Evolutionary conservation across 2,797 vertebrate species (phyloP).

Genomic region (Lutjanus campechanus): DNA sequence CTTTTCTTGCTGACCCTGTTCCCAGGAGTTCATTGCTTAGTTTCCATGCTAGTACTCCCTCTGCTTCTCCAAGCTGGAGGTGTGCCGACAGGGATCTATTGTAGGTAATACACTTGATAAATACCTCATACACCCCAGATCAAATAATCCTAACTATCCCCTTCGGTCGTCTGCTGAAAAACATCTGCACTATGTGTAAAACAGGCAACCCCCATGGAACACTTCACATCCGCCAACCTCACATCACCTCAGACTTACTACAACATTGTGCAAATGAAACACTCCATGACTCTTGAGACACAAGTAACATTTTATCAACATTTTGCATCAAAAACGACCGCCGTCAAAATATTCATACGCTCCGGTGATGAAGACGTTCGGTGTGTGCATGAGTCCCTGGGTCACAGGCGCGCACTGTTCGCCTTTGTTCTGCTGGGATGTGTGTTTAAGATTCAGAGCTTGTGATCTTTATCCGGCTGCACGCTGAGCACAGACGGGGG

Average conservation of each 20-base stretch:
- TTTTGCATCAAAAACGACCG: slow-evolving; percentile 18
- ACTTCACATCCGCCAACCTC: slow-evolving; percentile 10
- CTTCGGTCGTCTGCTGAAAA: background rate
- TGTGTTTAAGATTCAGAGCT: slow-evolving; percentile 75
- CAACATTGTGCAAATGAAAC: slow-evolving; percentile 33
- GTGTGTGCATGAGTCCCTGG: slow-evolving; percentile 13
- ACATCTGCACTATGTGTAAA: background rate
- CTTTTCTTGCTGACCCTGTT: too few relatives aligned
- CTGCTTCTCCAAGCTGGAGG: too few relatives aligned
- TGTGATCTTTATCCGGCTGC: slow-evolving; percentile 74
- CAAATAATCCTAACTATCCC: too few relatives aligned
- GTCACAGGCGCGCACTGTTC: slow-evolving; percentile 42
- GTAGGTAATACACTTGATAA: too few relatives aligned
- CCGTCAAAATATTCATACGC: slow-evolving; percentile 25
- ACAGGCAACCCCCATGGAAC: slow-evolving; percentile 16
- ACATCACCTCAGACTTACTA: slow-evolving; percentile 9
- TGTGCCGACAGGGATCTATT: too few relatives aligned
- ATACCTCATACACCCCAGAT: too few relatives aligned
- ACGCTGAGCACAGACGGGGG: slow-evolving; percentile 53
- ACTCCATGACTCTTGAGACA: background rate
- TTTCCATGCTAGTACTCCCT: too few relatives aligned
- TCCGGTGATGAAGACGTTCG: slow-evolving; percentile 48
- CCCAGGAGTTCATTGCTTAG: too few relatives aligned
- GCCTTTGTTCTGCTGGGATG: slow-evolving; percentile 76
- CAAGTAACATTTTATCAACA: background rate